Base-by-base conservation (phyloP, 1,140 invertebrate genomes). In the Meloidogyne hapla region DNA sequence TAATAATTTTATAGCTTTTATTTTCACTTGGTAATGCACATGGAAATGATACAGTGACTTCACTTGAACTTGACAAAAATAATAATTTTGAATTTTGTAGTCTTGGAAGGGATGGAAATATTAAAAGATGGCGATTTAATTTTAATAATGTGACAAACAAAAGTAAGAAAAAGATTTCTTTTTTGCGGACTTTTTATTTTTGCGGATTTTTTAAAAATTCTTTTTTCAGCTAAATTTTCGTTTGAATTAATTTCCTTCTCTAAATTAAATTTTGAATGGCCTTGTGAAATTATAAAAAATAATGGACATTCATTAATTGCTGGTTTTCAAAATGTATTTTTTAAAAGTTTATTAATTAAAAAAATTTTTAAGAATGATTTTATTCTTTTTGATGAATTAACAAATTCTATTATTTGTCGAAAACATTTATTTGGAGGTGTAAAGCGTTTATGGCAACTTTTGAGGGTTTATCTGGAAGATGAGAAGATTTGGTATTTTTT, bases 351-450 rank as follows among this genome's bases (percentile, higher is more conserved):
- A 68, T 18, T 10, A 21, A 25, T 26, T n/a, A 25, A 10, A 68
- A 68, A 68, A n/a, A 68, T 25, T 23, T 64, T 68, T 68, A n/a
- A 68, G 66, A 21, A 68, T 28, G 6, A 68, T n/a, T 68, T 68
- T 26, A 23, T 68, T 28, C 2, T 33, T 4, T 33, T 33, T 68
- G 25, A 68, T 68, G 66, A 42, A 68, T 1, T 26, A 25, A 18
- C n/a, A 68, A 68, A 68, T 18, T 21, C 25, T 68, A 40, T 68
- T 28, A 68, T 68, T 68, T 26, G 10, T 33, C 23, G 15, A 1
- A 26, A 33, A 40, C 26, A 40, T 68, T 42, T 33, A 12, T 9
- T 33, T 6, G 66, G 66, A 9, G 66, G 66, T 8, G 66, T n/a
- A 18, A 68, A 68, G 8, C 66, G 66, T 18, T 40, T 40, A 68